Conservation (phyloP, 2,113 vertebrate genomes). For the Myanophis thanlyinensis region DNA sequence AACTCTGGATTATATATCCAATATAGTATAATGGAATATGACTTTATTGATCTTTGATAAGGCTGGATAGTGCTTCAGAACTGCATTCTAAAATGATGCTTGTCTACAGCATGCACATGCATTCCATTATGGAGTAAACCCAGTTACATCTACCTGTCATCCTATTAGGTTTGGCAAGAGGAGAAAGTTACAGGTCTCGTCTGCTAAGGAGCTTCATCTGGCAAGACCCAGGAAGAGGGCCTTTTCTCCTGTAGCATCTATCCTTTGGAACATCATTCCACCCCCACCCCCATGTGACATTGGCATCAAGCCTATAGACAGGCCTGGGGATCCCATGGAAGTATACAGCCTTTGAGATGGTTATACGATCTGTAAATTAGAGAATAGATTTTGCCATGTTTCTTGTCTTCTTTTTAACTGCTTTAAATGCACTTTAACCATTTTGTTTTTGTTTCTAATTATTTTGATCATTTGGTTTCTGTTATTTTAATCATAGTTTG, state of each 20-base stretch:
- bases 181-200: neutral
- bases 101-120: neutral
- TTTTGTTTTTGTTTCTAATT: neutral
- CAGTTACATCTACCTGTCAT: neutral
- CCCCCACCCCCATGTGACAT: neutral
- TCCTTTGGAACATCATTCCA: neutral
- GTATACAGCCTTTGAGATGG: neutral
- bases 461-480: neutral
- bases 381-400: neutral
- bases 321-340: neutral
- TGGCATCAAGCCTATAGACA: neutral
- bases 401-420: neutral
- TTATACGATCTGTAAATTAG: neutral
- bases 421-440: neutral
- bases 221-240: no score
- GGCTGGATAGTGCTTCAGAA: neutral
- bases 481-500: neutral
- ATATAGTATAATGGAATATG: neutral
- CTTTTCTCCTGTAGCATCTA: neutral
- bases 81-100: neutral
- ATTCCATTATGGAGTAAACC: neutral
- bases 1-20: neutral
- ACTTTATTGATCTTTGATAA: neutral
- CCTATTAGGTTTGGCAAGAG: neutral
- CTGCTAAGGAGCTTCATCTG: no score